Evolutionary conservation across 2,113 vertebrate species (phyloP).

Genomic region (Hemiscyllium ocellatum): DNA sequence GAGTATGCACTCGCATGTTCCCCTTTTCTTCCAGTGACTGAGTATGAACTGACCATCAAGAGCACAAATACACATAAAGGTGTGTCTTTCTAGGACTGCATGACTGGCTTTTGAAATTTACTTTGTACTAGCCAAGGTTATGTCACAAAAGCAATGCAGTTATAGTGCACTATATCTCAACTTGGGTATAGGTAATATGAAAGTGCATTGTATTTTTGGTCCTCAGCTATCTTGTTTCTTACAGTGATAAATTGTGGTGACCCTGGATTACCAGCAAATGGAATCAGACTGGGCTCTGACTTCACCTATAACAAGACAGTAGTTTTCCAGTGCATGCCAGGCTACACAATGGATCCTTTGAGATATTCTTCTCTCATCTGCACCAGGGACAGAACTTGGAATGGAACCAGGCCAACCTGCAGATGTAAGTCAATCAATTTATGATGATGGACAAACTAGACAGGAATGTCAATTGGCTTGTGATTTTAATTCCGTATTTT

Average conservation of each 20-base stretch:
- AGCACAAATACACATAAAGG: background rate
- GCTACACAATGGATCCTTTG: constrained; percentile 83
- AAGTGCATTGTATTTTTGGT: background rate
- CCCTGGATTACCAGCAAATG: constrained; percentile 85
- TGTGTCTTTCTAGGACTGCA: background rate
- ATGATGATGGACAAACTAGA: background rate
- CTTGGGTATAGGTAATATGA: background rate
- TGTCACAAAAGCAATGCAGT: background rate
- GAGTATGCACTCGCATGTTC: background rate
- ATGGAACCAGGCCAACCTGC: constrained; percentile 81
- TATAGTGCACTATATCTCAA: background rate
- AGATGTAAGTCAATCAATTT: constrained; percentile 62
- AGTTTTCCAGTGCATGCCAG: constrained; percentile 79
- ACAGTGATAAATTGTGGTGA: constrained; percentile 92
- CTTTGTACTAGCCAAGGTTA: too few species aligned
- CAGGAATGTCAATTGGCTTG: background rate
- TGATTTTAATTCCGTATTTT: background rate
- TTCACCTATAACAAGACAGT: constrained; percentile 77
- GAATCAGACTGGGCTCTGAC: constrained; percentile 75
- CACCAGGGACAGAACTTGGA: constrained; percentile 94
- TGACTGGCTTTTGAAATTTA: background rate
- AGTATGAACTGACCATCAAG: too few species aligned
- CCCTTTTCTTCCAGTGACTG: background rate
- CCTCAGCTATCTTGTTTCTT: background rate
- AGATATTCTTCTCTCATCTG: constrained; percentile 75